Evolutionary conservation across 2,113 vertebrate species (phyloP), one percentile per base, ranked within the genome.

Genomic region (Alligator sinensis): DNA sequence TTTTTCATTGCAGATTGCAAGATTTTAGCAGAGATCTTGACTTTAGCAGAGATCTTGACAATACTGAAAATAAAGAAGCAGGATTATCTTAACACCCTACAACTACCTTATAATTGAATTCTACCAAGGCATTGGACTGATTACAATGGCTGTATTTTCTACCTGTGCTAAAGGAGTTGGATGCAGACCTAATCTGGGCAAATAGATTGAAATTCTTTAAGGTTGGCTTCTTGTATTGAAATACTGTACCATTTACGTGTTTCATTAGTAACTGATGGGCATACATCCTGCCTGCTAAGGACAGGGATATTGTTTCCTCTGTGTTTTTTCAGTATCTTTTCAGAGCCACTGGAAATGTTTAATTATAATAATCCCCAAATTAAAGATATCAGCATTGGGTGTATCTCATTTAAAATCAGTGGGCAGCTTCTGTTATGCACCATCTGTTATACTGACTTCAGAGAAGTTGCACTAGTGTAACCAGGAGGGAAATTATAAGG

Each of bases 171-270:
- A 70, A 19, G 27, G 11, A n/a, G 18, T 82, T 88, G 82, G 74
- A 70, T 70, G 80, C 83, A 59, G 30, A 0, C 78, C 87, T 84
- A 27, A 21, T 88, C 24, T 68, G 14, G 2, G 12, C 0, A 2
- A 25, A 75, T 61, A 30, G 0, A 0, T 54, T 60, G 74, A 83
- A 61, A 47, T 0, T 0, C 30, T 77, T 78, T 72, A 28, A 55
- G 72, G 22, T 80, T 86, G 77, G 54, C 83, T 54, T 88, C 58
- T 76, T 78, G 59, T 79, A 72, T 80, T 72, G 57, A 81, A 77
- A 62, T 3, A 5, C 82, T 38, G 47, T 79, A 72, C 12, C 28
- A 24, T 75, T 95, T 78, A 17, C 59, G 80, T 72, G 58, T 55
- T 54, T 79, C 10, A 61, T 77, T 92, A 90, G 68, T 87, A 76